Evolutionary conservation across 37 sponge, comb jelly and placozoan species (phyloP), one percentile per base, ranked within the genome.

Genomic region (Crambe crambe): DNA sequence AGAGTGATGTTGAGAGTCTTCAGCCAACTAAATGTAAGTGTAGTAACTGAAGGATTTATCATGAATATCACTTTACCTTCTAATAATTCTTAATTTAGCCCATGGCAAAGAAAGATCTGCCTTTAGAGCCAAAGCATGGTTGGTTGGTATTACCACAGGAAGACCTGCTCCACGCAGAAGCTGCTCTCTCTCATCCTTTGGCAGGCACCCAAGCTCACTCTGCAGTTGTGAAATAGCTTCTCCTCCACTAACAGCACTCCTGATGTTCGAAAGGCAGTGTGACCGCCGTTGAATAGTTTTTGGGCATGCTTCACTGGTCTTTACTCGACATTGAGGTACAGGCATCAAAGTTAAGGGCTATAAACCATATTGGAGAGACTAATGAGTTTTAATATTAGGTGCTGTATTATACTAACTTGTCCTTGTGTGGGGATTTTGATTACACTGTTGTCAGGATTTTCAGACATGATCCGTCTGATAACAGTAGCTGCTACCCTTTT

Each of bases 41-140:
- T 61, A 61, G 30, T 29, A 27, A 61, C 12, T 21, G 4, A 61
- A 8, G 63, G 25, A 20, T 29, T 61, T 9, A 20, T 29, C 25
- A 10, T 31, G 34, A 9, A 4, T 68, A 17, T 68, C 5, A 12
- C 9, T 32, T 6, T 82, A 82, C 76, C 83, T 61, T 25, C 75
- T 5, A 30, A 83, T 40, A 27, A 42, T 67, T n/a, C 83, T 37
- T 40, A 83, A 41, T 27, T 75, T 75, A 61, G 31, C 61, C 83
- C 83, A 83, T 1, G 83, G 66, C 2, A 83, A 12, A 4, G 8
- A 1, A 9, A 83, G 76, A 39, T 83, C 69, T 42, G 83, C 75
- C 31, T 83, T 83, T 58, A 83, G 60, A 20, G 83, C 83, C 1
- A 83, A 69, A 34, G 39, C 51, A 2, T 47, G 37, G n/a, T 83